Base-by-base conservation (phyloP, 2,797 vertebrate genomes). In the Coccyzus lansbergi region DNA sequence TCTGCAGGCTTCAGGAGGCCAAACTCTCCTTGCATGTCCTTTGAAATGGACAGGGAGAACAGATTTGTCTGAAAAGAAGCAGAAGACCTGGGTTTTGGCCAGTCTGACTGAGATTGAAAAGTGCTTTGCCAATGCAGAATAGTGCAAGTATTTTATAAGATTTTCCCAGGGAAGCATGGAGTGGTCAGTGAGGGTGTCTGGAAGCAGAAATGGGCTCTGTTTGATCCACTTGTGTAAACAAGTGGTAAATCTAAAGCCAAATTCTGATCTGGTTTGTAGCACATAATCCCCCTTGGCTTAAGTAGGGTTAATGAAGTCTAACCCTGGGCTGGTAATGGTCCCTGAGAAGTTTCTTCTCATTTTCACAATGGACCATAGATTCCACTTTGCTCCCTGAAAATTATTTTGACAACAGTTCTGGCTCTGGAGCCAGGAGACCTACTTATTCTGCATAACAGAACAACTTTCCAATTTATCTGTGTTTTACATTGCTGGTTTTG, bases 151-250 rank as follows among this genome's bases (percentile, higher is more conserved):
- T 92, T 96, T 96, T 92, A 91, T 92, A 79, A 91, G 70, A 76
- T 88, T 95, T 93, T 95, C 91, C 68, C 91, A 88, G 52, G 36
- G 67, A 86, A 75, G 44, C 36, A 8, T 14, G 22, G 15, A 91
- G 21, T 4, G 1, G 63, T 48, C 75, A 63, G 67, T 56, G 60
- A 86, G 74, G 10, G 46, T 88, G 81, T 90, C 67, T 90, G 85
- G 80, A 86, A 88, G 83, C 85, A 94, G 68, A 77, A 94, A 44
- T 3, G 5, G 74, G 46, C 77, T 85, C 64, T 71, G 60, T 82
- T 86, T 95, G 78, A 97, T 82, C 48, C 2, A 4, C 24, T 87
- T 90, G 17, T 91, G 48, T 92, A 96, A 94, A 94, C 89, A 97
- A 92, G 42, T 48, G 86, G 60, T 86, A 80, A 93, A 92, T 88